phyloP scores from a whole-genome alignment of 2,888 invertebrate species.

The Coenonympha arcania region DNA sequence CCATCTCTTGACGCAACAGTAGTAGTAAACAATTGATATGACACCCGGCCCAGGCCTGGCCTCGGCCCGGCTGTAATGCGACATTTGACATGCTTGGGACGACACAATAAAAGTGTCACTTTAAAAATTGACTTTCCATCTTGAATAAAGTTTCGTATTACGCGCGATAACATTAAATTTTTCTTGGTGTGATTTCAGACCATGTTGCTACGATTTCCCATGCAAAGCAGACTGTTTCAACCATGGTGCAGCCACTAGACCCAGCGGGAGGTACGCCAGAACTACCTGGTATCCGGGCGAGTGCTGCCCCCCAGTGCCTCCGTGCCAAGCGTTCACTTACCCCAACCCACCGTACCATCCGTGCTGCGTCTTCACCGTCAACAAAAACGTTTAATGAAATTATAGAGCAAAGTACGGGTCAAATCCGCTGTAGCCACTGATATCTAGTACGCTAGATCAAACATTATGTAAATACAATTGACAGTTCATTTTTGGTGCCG shows the following conservation, averaged over 20 bases:
- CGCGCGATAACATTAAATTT: too few relatives aligned
- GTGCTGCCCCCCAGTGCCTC: conserved; percentile 53
- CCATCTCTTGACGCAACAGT: too few relatives aligned
- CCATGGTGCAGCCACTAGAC: conserved; percentile 60
- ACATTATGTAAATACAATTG: too few relatives aligned
- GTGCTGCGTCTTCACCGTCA: conserved; percentile 60
- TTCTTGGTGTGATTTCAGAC: conserved; percentile 46
- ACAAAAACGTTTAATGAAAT: conserved; percentile 47
- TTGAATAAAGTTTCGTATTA: too few relatives aligned
- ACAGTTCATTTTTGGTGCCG: too few relatives aligned
- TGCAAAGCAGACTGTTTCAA: conserved; percentile 69
- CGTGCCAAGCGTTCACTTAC: conserved; percentile 64
- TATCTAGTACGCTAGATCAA: not conserved
- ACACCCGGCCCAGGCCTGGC: too few relatives aligned
- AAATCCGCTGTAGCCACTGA: not conserved
- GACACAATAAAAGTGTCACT: too few relatives aligned
- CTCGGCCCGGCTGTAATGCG: too few relatives aligned
- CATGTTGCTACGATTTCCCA: conserved; percentile 66
- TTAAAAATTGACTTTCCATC: too few relatives aligned
- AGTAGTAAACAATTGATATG: too few relatives aligned
- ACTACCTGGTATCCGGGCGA: conserved; percentile 67
- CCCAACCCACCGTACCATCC: conserved; percentile 67
- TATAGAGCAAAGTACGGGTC: not conserved
- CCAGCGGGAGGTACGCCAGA: conserved; percentile 62
- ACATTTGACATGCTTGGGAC: too few relatives aligned